Conservation (phyloP, 1,140 invertebrate genomes). For the Drosophila mojavensis region DNA sequence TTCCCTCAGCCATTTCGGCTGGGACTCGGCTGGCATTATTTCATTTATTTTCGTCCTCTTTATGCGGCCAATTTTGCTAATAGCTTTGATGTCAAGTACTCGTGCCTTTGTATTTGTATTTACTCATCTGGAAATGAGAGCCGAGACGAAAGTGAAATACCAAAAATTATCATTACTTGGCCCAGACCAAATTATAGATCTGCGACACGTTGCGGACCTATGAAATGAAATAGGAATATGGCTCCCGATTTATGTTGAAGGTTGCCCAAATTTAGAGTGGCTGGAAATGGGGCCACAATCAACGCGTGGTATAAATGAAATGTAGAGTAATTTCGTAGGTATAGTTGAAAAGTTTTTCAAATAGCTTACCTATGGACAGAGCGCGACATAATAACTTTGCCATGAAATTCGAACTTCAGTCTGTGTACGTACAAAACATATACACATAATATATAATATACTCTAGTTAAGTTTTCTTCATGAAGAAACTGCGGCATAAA, state of each 20-base stretch:
- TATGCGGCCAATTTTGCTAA: conserved; percentile 7
- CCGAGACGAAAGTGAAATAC: neutral
- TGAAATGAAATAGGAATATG: neutral
- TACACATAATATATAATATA: neutral
- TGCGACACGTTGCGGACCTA: neutral
- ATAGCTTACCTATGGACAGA: neutral
- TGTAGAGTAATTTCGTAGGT: conserved; percentile 3
- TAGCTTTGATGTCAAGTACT: conserved; percentile 17
- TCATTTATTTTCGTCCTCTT: conserved; percentile 1
- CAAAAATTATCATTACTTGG: neutral
- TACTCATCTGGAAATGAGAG: conserved; percentile 6
- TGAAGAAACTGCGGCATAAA: neutral
- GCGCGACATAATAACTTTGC: neutral
- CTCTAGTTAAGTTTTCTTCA: neutral
- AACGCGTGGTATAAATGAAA: conserved; percentile 12
- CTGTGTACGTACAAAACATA: neutral
- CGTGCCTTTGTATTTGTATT: conserved; percentile 11
- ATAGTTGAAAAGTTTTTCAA: conserved; percentile 7
- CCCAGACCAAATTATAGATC: conserved; percentile 1
- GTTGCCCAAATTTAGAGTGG: neutral
- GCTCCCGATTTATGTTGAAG: neutral
- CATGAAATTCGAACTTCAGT: neutral
- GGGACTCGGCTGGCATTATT: conserved; percentile 2
- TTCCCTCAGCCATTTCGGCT: conserved; percentile 6
- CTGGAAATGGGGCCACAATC: neutral